Base-by-base conservation (phyloP, 2,113 vertebrate genomes). In the Salvelinus fontinalis region DNA sequence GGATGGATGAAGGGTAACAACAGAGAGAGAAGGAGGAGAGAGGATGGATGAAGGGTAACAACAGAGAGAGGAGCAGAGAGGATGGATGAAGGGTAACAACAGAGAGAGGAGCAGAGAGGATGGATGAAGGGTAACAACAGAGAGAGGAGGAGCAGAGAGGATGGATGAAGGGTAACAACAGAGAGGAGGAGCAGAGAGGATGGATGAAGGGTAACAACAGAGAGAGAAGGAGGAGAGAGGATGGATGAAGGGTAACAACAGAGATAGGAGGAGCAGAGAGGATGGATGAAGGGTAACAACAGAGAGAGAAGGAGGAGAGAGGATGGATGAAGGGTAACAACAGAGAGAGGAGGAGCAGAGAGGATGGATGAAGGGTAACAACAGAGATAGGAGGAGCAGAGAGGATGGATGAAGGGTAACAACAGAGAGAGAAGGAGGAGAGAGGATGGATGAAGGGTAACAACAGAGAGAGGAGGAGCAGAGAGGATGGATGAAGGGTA, bases 171-270 rank as follows among this genome's bases (percentile, higher is more conserved):
- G 5, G 5, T 34, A 34, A 34, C 5, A 34, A 34, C 31, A 6
- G 31, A 34, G 64, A 20, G 67, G 13, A 34, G 5, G 31, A 29
- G 31, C 22, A 29, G 29, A 29, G 31, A 34, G 31, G 31, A 34
- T 34, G 31, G 5, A 34, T 34, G 31, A 34, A 34, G 31, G 31
- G 31, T 34, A 34, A 34, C 5, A 34, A 34, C 31, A 31, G 31
- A 31, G 1, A 31, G 31, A 31, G 31, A 5, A 1, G 1, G 60
- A 67, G 39, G 5, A 31, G n/a, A 34, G 24, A 59, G 13, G 11
- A 86, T 89, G 81, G 72, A 57, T 22, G 65, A 31, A 67, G 79
- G 71, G 80, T 82, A 81, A 76, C 80, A 85, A 83, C 4, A 59
- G 73, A 83, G 65, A 74, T 48, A 60, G 69, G 76, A 75, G 83